Conservation (phyloP, 2,888 invertebrate species). For the Dynastes tityus region DNA sequence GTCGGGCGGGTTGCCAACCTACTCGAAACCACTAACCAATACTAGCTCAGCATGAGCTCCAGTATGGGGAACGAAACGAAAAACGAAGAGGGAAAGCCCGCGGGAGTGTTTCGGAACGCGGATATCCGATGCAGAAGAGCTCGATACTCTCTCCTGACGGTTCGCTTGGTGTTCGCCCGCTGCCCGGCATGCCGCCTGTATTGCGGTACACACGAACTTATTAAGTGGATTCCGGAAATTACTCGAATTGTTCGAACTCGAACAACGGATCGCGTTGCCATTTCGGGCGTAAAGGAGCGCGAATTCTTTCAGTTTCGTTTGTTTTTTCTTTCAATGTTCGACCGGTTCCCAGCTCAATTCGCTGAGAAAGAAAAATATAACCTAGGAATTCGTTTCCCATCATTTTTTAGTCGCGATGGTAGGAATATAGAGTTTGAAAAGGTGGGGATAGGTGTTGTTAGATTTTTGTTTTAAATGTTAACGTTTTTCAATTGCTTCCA, state of each 20-base stretch:
- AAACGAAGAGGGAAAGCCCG: background rate
- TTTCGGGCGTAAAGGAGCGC: background rate
- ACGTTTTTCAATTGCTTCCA: too few relatives aligned
- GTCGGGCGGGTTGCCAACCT: background rate
- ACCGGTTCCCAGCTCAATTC: background rate
- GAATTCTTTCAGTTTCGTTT: constrained; percentile 8
- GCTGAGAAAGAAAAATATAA: background rate
- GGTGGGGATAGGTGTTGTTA: too few relatives aligned
- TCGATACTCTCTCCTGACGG: constrained; percentile 12
- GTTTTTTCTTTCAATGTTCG: background rate
- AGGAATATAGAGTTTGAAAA: too few relatives aligned
- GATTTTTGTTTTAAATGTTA: too few relatives aligned
- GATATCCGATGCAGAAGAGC: constrained; percentile 7
- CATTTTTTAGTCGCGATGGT: too few relatives aligned
- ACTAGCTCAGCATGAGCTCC: background rate
- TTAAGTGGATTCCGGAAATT: constrained; percentile 33
- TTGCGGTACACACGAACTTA: constrained; percentile 32
- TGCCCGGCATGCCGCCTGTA: background rate
- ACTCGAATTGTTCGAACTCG: constrained; percentile 17
- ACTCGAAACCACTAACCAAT: background rate
- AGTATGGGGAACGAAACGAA: background rate
- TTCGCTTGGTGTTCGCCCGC: background rate
- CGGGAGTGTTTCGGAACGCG: background rate
- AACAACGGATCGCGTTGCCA: background rate
- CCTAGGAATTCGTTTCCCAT: too few relatives aligned